Percentiles rank a stretch among this genome's conserved stretches.
phyloP scores from a whole-genome alignment of 1,140 invertebrate species.

The Drosophila sproati region DNA sequence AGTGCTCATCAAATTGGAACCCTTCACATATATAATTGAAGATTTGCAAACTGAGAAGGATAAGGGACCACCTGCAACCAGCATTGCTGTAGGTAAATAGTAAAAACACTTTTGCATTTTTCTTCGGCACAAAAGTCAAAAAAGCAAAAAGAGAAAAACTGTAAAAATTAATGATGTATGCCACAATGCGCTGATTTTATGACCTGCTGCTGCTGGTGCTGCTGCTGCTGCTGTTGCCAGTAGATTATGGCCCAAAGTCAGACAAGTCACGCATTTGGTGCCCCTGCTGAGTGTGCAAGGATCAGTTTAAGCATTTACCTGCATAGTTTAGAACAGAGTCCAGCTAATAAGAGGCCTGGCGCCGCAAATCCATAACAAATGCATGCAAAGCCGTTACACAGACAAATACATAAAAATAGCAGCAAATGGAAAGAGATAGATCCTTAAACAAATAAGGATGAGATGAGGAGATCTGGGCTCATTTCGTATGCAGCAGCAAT shows the following conservation, averaged over 20 bases:
- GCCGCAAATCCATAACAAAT: conserved; percentile 83
- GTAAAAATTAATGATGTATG: conserved; percentile 79
- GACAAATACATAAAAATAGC: conserved; percentile 41
- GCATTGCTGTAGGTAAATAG: conserved; percentile 39
- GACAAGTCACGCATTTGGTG: conserved; percentile 39
- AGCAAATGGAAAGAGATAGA: conserved; percentile 11
- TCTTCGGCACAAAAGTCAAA: conserved; percentile 20
- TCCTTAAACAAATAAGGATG: conserved; percentile 68
- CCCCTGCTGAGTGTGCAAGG: conserved; percentile 53
- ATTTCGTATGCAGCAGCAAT: conserved; percentile 70
- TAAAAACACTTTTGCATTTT: conserved; percentile 59
- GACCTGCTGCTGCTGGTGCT: conserved; percentile 41
- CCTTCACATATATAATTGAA: conserved; percentile 45
- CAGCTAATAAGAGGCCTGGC: conserved; percentile 74
- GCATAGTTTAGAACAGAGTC: not conserved
- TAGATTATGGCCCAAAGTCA: conserved; percentile 45
- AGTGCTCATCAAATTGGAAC: conserved; percentile 38
- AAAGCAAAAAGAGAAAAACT: conserved; percentile 10
- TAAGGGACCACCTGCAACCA: conserved; percentile 58
- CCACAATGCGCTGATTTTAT: conserved; percentile 63
- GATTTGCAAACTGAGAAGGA: conserved; percentile 60
- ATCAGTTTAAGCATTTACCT: conserved; percentile 31
- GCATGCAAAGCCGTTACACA: conserved; percentile 79
- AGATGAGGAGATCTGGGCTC: conserved; percentile 14
- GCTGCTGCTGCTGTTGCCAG: no score